Conservation (phyloP, 2,113 vertebrate species). For the Solea solea region DNA sequence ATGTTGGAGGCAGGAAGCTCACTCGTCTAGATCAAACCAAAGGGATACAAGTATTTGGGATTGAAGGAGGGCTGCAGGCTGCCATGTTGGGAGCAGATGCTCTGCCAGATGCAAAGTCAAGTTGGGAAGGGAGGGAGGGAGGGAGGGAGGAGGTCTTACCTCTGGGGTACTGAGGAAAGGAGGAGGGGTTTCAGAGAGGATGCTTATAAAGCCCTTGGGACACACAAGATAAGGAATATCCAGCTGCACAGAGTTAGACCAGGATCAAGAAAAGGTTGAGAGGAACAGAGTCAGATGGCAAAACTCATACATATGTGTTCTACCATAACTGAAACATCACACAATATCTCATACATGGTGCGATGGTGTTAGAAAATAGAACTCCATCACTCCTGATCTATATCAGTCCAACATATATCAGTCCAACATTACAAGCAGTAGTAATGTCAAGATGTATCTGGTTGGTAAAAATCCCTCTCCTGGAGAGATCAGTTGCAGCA, state of each 20-base stretch:
- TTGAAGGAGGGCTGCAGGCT: conserved; percentile 68
- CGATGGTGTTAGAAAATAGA: background rate
- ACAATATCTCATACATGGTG: background rate
- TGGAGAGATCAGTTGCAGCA: background rate
- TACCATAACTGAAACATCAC: background rate
- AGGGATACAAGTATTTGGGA: background rate
- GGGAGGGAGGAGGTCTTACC: conserved; percentile 71
- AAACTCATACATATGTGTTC: background rate
- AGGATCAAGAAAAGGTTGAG: conserved; percentile 35
- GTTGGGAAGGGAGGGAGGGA: background rate
- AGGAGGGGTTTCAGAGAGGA: conserved; percentile 74
- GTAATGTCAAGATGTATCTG: background rate
- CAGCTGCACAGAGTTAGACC: conserved; percentile 75
- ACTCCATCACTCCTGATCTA: background rate
- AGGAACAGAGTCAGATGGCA: conserved; percentile 30
- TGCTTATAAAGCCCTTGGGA: conserved; percentile 76
- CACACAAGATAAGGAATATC: conserved; percentile 79
- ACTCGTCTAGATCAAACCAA: conserved; percentile 48
- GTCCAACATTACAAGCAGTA: background rate
- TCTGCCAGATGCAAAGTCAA: conserved; percentile 9
- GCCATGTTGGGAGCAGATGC: conserved; percentile 49
- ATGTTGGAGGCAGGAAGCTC: conserved; percentile 25
- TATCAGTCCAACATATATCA: background rate
- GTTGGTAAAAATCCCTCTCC: no score
- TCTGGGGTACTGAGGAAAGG: conserved; percentile 70